A percentile compares a stretch with the other conserved stretches of the same genome.
These are phyloP conservation scores for Sebastes baramenuke DNA, from an alignment of 2,797 vertebrate genomes.

Conservation along the genomic window DNA sequence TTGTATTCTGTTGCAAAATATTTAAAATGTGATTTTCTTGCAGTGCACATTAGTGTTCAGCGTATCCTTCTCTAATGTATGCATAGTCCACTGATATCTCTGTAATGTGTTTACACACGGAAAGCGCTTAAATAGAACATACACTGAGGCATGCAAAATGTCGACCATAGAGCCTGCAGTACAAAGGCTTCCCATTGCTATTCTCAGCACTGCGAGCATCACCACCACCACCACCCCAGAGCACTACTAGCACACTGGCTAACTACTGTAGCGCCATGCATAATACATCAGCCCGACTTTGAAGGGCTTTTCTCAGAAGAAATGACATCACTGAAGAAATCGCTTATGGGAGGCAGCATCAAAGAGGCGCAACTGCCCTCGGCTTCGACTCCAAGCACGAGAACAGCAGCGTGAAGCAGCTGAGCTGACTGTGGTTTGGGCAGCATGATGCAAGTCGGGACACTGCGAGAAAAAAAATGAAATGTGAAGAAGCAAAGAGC, in stretches of 20 bases:
- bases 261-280: slow-evolving; percentile 65
- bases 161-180: slow-evolving; percentile 16
- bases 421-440: not conserved
- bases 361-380: slow-evolving; percentile 28
- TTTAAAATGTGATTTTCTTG: too few relatives aligned
- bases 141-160: not conserved
- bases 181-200: slow-evolving; percentile 51
- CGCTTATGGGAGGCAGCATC: slow-evolving; percentile 48
- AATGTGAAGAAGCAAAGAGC: slow-evolving; percentile 16
- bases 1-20: not conserved
- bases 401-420: slow-evolving; percentile 31
- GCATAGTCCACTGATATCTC: not conserved
- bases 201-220: slow-evolving; percentile 57
- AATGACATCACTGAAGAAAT: slow-evolving; percentile 63
- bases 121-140: not conserved
- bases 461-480: slow-evolving; percentile 14
- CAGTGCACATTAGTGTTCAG: not conserved
- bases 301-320: slow-evolving; percentile 69
- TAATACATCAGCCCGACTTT: slow-evolving; percentile 63
- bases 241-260: slow-evolving; percentile 42
- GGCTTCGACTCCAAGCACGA: slow-evolving; percentile 21
- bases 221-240: slow-evolving; percentile 45
- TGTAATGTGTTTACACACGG: not conserved
- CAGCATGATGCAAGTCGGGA: slow-evolving; percentile 10
- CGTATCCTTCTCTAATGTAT: not conserved